Evolutionary conservation across 1,140 invertebrate species (phyloP).

Genomic region (Drosophila mojavensis): DNA sequence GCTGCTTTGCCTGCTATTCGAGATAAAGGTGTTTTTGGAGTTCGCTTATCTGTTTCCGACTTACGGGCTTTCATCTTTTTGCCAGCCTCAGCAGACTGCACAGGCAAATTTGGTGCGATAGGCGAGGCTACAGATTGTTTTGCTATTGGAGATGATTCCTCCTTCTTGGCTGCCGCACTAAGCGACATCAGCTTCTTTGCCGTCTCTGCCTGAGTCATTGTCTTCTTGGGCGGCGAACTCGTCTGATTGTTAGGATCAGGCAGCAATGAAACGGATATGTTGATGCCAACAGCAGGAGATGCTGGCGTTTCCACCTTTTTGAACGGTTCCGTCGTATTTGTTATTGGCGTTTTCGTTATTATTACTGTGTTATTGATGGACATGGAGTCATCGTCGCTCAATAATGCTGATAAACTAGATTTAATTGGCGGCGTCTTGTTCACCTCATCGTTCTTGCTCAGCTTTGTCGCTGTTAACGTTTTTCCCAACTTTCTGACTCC

Average conservation of each 20-base stretch:
- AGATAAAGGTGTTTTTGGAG: background rate
- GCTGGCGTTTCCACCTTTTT: slow-evolving; percentile 8
- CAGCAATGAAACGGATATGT: slow-evolving; percentile 39
- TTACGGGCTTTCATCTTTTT: slow-evolving; percentile 7
- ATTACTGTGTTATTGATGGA: slow-evolving; percentile 24
- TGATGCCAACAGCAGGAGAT: slow-evolving; percentile 18
- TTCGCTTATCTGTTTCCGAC: background rate
- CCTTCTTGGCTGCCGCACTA: background rate
- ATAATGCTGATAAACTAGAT: background rate
- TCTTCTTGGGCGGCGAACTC: slow-evolving; percentile 12
- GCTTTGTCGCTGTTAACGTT: background rate
- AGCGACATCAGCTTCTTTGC: background rate
- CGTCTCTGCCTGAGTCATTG: slow-evolving; percentile 22
- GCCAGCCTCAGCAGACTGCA: background rate
- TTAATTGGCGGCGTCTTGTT: background rate
- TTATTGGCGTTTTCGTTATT: slow-evolving; percentile 27
- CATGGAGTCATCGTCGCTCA: background rate
- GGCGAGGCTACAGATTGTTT: too few relatives aligned
- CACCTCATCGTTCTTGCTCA: background rate
- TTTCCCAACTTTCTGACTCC: background rate
- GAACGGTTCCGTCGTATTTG: background rate
- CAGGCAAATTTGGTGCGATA: too few relatives aligned
- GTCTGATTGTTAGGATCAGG: background rate
- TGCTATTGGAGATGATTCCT: background rate
- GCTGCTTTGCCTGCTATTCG: background rate